Evolutionary conservation across 2,888 invertebrate species (phyloP).

Genomic region (Standfussiana lucernea): DNA sequence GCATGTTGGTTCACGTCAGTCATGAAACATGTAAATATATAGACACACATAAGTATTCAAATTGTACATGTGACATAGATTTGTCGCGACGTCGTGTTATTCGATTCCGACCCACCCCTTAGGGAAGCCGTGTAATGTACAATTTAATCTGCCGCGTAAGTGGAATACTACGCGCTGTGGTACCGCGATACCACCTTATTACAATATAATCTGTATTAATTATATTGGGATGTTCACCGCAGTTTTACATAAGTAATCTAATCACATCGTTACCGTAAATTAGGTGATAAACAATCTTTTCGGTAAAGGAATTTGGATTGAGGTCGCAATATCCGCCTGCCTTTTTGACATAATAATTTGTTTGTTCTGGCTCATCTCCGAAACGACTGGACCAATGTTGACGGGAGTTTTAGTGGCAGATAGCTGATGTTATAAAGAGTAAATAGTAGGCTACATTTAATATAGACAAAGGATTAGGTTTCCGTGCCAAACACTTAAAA

Average conservation of each 20-base stretch:
- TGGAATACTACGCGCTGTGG: constrained; percentile 12
- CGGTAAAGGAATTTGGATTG: too few relatives aligned
- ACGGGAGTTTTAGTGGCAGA: too few relatives aligned
- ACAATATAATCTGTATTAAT: constrained; percentile 44
- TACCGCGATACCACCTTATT: constrained; percentile 19
- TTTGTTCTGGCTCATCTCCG: too few relatives aligned
- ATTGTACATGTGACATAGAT: constrained; percentile 13
- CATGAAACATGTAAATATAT: neutral
- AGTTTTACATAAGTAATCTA: constrained; percentile 25
- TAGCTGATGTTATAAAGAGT: too few relatives aligned
- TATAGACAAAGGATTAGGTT: too few relatives aligned
- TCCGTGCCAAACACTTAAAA: too few relatives aligned
- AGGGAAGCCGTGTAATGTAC: constrained; percentile 39
- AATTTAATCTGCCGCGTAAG: constrained; percentile 47
- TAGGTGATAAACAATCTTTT: too few relatives aligned
- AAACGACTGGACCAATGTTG: too few relatives aligned
- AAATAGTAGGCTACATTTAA: too few relatives aligned
- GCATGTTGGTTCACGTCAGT: too few relatives aligned
- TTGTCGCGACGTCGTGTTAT: constrained; percentile 8
- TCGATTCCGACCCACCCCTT: constrained; percentile 13
- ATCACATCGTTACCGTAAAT: constrained; percentile 36
- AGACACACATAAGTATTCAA: constrained; percentile 3
- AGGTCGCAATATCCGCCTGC: too few relatives aligned
- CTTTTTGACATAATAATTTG: too few relatives aligned
- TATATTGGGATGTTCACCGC: constrained; percentile 23